phyloP scores from a whole-genome alignment of 2,113 vertebrate species.

The Oncorhynchus nerka region DNA sequence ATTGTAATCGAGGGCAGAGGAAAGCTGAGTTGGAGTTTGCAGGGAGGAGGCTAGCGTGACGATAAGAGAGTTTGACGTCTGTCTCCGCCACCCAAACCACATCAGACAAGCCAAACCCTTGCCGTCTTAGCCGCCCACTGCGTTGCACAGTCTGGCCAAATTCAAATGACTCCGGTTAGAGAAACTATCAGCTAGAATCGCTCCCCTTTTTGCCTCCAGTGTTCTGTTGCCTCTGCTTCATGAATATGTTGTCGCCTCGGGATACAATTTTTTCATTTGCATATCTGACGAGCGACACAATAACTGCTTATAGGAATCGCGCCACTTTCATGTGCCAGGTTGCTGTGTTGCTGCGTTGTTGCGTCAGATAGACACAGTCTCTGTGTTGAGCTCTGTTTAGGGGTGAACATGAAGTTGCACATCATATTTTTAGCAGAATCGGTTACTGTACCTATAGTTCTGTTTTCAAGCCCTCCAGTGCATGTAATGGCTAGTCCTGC shows the following conservation, averaged over 20 bases:
- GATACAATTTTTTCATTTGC: slow-evolving; percentile 33
- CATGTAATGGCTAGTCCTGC: no score
- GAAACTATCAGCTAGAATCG: neutral
- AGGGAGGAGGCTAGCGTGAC: neutral
- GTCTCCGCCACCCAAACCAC: neutral
- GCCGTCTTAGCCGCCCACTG: neutral
- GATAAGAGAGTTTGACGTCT: slow-evolving; percentile 3
- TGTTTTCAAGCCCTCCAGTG: neutral
- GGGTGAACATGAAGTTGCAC: slow-evolving; percentile 19
- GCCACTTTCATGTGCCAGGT: slow-evolving; percentile 58
- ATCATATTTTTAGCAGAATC: slow-evolving; percentile 43
- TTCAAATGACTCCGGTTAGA: neutral
- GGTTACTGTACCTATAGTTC: slow-evolving; percentile 4
- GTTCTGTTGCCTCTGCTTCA: slow-evolving; percentile 3
- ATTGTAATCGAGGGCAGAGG: neutral
- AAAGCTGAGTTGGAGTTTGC: neutral
- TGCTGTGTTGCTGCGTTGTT: slow-evolving; percentile 55
- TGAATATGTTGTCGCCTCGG: slow-evolving; percentile 25
- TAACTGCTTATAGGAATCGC: slow-evolving; percentile 23
- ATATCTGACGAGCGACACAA: slow-evolving; percentile 33
- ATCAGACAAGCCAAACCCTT: neutral
- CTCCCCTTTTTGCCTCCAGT: neutral
- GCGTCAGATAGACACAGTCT: slow-evolving; percentile 55
- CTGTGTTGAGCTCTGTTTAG: slow-evolving; percentile 23
- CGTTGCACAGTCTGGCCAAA: neutral